phyloP scores from a whole-genome alignment of 2,113 vertebrate species.

The Microtus pennsylvanicus region DNA sequence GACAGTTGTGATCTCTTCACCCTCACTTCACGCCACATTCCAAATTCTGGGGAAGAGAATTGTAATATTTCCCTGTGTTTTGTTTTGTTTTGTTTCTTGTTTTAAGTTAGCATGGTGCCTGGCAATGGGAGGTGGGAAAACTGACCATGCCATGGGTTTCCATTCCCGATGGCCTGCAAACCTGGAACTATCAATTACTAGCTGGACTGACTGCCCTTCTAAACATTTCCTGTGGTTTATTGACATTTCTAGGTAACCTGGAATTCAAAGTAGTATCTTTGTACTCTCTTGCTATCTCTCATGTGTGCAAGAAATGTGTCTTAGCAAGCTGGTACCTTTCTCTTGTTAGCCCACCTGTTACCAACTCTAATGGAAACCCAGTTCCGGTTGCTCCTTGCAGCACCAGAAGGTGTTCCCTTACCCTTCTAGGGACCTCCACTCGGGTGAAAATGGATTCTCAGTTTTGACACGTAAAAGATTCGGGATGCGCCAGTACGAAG shows the following conservation, averaged over 20 bases:
- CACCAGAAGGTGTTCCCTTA: neutral
- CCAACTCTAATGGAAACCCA: too few species aligned
- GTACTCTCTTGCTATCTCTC: neutral
- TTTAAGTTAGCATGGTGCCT: neutral
- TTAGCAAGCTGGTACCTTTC: neutral
- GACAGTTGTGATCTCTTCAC: neutral
- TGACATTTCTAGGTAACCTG: neutral
- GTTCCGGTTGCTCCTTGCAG: neutral
- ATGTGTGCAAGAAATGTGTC: neutral
- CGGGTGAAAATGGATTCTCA: neutral
- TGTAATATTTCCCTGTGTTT: neutral
- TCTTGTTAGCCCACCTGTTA: neutral
- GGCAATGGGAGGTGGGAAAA: neutral
- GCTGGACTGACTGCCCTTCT: neutral
- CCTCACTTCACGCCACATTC: neutral
- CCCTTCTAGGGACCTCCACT: too few species aligned
- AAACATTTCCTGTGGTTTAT: neutral
- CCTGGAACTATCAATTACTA: neutral
- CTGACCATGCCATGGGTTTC: neutral
- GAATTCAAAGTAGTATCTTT: neutral
- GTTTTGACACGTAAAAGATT: neutral
- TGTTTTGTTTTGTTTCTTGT: rapidly evolving
- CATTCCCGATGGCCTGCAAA: too few species aligned
- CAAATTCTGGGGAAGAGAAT: neutral
- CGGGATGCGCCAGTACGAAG: neutral